phyloP scores from a whole-genome alignment of 2,113 vertebrate species.

The Scatophagus argus region DNA sequence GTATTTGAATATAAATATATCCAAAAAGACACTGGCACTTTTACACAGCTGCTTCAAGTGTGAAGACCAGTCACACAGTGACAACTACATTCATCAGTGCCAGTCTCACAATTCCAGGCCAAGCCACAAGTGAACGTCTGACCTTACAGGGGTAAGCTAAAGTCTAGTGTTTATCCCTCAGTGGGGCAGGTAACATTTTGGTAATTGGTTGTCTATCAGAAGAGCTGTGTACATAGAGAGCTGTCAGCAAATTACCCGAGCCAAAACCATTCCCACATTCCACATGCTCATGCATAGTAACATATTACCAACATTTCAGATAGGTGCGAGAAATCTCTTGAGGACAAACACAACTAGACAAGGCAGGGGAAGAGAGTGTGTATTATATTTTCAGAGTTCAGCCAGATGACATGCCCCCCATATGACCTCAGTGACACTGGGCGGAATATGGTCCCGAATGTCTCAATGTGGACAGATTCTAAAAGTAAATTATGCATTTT shows the following conservation, averaged over 20 bases:
- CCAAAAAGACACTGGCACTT: too few relatives aligned
- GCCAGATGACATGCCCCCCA: constrained; percentile 46
- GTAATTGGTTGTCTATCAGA: constrained; percentile 25
- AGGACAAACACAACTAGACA: constrained; percentile 55
- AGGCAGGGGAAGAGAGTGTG: constrained; percentile 16
- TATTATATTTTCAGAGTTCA: constrained; percentile 46
- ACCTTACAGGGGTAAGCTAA: constrained; percentile 62
- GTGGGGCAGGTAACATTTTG: constrained; percentile 41
- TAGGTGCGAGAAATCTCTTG: constrained; percentile 62
- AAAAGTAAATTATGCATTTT: not conserved
- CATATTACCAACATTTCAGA: constrained; percentile 68
- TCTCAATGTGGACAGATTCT: not conserved
- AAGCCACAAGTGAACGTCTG: constrained; percentile 56
- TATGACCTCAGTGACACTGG: constrained; percentile 19
- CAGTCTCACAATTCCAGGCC: constrained; percentile 2
- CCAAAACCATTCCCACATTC: constrained; percentile 74
- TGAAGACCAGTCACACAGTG: not conserved
- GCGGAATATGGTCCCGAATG: not conserved
- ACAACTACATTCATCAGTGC: not conserved
- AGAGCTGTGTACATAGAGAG: constrained; percentile 38
- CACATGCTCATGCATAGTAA: constrained; percentile 64
- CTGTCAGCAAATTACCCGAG: constrained; percentile 62
- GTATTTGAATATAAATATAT: too few relatives aligned
- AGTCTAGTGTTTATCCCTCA: constrained; percentile 2
- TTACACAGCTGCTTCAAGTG: not conserved